Conservation (phyloP, 2,888 invertebrate genomes). For the Proisotoma minuta region DNA sequence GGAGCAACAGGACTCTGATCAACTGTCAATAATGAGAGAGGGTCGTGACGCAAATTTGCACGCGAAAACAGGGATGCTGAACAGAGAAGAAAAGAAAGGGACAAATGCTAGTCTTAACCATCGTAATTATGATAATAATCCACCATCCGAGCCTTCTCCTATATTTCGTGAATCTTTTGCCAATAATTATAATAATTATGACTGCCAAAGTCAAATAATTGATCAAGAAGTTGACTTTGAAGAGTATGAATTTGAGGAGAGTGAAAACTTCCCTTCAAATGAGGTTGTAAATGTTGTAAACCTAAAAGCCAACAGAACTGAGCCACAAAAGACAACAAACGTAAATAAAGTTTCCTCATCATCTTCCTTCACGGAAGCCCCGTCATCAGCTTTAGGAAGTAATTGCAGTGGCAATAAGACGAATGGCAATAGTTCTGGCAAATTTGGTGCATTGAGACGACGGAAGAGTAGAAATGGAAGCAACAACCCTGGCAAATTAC, state of each 20-base stretch:
- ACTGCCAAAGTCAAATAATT: not conserved
- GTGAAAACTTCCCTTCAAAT: too few species aligned
- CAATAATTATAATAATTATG: too few species aligned
- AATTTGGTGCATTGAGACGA: constrained; percentile 43
- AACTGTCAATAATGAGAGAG: too few species aligned
- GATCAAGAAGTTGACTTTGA: constrained; percentile 17
- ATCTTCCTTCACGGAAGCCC: not conserved
- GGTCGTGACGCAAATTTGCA: constrained; percentile 18
- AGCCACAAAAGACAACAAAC: not conserved
- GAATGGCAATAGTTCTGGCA: constrained; percentile 10
- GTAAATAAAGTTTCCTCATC: not conserved
- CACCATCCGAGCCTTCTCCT: too few species aligned
- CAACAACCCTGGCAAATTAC: constrained; percentile 31
- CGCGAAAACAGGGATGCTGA: not conserved
- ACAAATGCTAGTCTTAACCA: constrained; percentile 3
- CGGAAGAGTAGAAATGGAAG: constrained; percentile 28
- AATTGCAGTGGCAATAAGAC: not conserved
- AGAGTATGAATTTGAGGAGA: constrained; percentile 20
- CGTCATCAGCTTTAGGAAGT: too few species aligned
- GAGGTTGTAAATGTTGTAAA: too few species aligned
- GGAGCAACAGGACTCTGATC: too few species aligned
- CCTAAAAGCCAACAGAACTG: not conserved
- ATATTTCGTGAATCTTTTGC: too few species aligned
- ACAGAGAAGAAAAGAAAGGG: not conserved
- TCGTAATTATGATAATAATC: constrained; percentile 11